Evolutionary conservation across 2,113 vertebrate genomes (phyloP).

Genomic region (Brachyhypopomus gauderio): DNA sequence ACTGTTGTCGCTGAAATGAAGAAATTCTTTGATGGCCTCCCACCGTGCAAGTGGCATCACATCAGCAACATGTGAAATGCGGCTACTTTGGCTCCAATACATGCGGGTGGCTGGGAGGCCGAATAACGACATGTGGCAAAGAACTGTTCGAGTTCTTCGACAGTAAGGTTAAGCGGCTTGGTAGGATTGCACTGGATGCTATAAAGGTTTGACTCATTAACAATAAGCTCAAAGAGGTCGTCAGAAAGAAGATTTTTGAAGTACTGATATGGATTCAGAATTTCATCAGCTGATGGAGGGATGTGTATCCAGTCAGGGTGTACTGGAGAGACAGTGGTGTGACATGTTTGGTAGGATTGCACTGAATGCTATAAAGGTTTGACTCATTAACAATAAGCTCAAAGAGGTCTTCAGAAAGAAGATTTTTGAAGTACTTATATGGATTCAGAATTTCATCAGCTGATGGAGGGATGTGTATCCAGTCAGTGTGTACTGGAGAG

Average conservation of each 20-base stretch:
- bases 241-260: not conserved
- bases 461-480: conserved; percentile 28
- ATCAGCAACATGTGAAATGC: conserved; percentile 11
- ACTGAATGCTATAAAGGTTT: too few relatives aligned
- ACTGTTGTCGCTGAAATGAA: not conserved
- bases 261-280: conserved; percentile 38
- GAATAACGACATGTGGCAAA: conserved; percentile 15
- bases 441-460: not conserved
- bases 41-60: conserved; percentile 10
- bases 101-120: not conserved
- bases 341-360: too few relatives aligned
- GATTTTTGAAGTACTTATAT: not conserved
- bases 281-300: conserved; percentile 11
- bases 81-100: conserved; percentile 5
- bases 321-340: conserved; percentile 29
- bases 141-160: conserved; percentile 12
- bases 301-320: conserved; percentile 30
- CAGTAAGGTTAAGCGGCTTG: not conserved
- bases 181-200: not conserved
- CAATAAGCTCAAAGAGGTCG: too few relatives aligned
- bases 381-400: too few relatives aligned
- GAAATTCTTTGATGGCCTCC: conserved; percentile 17
- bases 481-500: conserved; percentile 35
- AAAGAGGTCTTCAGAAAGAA: not conserved
- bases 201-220: conserved; percentile 13